Evolutionary conservation across 1,140 invertebrate species (phyloP), one percentile per base, ranked within the genome.

Genomic region (Arctopsyche grandis): DNA sequence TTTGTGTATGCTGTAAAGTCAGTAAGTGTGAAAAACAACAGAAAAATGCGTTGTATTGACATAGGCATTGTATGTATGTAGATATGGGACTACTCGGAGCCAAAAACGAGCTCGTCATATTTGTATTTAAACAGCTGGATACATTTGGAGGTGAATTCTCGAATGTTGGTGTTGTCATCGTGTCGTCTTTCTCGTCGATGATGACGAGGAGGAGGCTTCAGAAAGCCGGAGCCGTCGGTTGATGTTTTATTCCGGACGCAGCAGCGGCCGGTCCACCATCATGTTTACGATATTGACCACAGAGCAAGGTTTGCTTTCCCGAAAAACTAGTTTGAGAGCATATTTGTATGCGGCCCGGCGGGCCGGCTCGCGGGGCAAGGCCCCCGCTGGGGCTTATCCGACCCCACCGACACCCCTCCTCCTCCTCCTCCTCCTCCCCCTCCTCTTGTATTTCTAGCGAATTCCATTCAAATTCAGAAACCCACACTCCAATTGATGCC

Each of bases 251-350:
- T 81, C 80, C 80, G 52, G 75, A 29, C 75, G 52, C 14, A 69
- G 66, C 77, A 58, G 52, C 14, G 75, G 73, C 77, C 16, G 29
- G 75, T 77, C 69, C 70, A 71, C 44, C 66, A 60, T 73, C 79
- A 78, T 82, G 76, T 82, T 82, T 80, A 82, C 78, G 76, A 82
- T 82, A 82, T 75, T 82, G 77, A 75, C 71, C 79, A 43, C 43
- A 69, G 71, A 79, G 24, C 80, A 71, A 66, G 79, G 69, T 19
- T 75, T 56, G 77, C 78, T 75, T 73, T 80, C 79, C 81, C 79
- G 79, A 82, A 82, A 82, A 82, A 82, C 81, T 80, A 77, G 81
- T 82, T 82, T 78, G 48, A 60, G 81, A 74, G 60, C 81, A 79
- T 79, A 76, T 77, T 78, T 70, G 44, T 60, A 58, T 77, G 76